A percentile compares a stretch with the other conserved stretches of the same genome.
These are phyloP conservation scores for Hippocampus abdominalis DNA, from an alignment of 2,113 vertebrate species.

Conservation along the genomic window DNA sequence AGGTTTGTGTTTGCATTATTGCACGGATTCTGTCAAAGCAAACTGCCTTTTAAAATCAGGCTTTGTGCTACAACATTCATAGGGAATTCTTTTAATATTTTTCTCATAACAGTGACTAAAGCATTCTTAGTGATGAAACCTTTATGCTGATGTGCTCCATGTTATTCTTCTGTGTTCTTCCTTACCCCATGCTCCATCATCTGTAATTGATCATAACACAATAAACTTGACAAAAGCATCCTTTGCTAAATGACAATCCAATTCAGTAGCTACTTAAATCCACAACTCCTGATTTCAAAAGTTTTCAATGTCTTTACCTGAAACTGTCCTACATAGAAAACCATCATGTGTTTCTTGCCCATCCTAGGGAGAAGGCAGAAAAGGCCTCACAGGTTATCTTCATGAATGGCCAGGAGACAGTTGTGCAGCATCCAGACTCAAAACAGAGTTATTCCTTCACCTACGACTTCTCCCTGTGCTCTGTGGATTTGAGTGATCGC, in stretches of 20 bases:
- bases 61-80: neutral
- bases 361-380: constrained; percentile 80
- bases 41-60: neutral
- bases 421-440: constrained; percentile 78
- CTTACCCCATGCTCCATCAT: neutral
- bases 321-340: neutral
- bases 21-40: neutral
- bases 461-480: constrained; percentile 89
- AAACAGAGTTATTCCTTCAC: constrained; percentile 81
- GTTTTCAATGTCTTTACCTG: neutral
- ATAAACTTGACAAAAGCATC: neutral
- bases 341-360: neutral
- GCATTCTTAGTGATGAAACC: neutral
- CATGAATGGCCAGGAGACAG: constrained; percentile 77
- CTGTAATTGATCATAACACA: neutral
- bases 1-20: constrained; percentile 66
- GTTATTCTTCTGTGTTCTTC: neutral
- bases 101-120: neutral
- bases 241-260: neutral
- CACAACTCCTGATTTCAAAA: neutral
- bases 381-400: constrained; percentile 77
- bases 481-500: constrained; percentile 75
- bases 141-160: neutral
- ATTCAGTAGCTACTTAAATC: neutral
- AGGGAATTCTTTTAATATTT: neutral